Conservation (phyloP, 2,888 invertebrate genomes). For the Colostygia pectinataria region DNA sequence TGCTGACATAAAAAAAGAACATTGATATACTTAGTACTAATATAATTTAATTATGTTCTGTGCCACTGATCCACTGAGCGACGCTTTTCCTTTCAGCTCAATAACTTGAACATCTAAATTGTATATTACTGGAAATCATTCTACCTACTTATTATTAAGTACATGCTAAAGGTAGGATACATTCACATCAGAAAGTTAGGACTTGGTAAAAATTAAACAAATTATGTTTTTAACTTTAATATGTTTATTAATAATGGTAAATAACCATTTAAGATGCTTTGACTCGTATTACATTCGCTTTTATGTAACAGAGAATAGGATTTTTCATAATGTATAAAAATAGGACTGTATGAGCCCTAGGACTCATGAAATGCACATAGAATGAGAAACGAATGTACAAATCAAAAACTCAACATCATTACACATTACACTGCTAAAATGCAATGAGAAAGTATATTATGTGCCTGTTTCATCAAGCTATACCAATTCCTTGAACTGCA, state of each 20-base stretch:
- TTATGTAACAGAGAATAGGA: slow-evolving; percentile 78
- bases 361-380: slow-evolving; percentile 77
- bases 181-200: not conserved
- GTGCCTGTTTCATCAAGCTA: slow-evolving; percentile 61
- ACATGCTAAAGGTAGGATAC: too few species aligned
- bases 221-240: slow-evolving; percentile 67
- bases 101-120: too few species aligned
- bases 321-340: slow-evolving; percentile 82
- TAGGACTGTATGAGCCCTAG: slow-evolving; percentile 78
- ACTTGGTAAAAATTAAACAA: slow-evolving; percentile 22
- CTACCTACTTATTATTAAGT: too few species aligned
- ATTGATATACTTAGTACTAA: too few species aligned
- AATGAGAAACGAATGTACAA: slow-evolving; percentile 76
- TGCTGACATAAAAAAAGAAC: too few species aligned
- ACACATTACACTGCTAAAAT: slow-evolving; percentile 76
- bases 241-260: slow-evolving; percentile 76
- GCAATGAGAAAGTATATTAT: slow-evolving; percentile 69
- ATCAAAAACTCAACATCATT: slow-evolving; percentile 61
- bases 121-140: too few species aligned
- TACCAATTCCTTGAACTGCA: slow-evolving; percentile 72
- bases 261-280: slow-evolving; percentile 70
- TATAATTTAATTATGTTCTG: too few species aligned
- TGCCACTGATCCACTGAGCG: too few species aligned
- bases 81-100: too few species aligned
- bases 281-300: slow-evolving; percentile 74